Evolutionary conservation across 30 jellyfish, hydroid and myxozoan species (phyloP).

Genomic region (Clytia hemisphaerica): DNA sequence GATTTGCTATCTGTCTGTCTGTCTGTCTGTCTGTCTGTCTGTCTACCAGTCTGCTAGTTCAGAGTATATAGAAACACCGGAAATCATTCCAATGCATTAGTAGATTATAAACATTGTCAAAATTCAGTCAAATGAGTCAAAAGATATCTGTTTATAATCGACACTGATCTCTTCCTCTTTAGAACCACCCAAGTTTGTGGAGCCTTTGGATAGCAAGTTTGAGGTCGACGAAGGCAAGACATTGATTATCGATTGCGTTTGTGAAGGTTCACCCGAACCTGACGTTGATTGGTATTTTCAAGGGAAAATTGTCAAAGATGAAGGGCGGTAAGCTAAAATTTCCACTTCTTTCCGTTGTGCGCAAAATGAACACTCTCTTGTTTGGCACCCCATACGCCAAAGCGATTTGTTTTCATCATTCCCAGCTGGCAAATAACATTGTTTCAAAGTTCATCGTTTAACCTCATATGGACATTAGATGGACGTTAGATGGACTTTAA

Average conservation of each 20-base stretch:
- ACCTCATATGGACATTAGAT: not conserved
- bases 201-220: conserved; percentile 50
- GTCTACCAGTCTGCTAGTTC: too few species aligned
- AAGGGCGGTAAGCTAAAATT: conserved; percentile 44
- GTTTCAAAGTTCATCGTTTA: too few species aligned
- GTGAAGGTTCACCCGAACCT: conserved; percentile 93
- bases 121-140: too few species aligned
- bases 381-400: too few species aligned
- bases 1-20: too few species aligned
- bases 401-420: too few species aligned
- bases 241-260: conserved; percentile 75
- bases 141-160: too few species aligned
- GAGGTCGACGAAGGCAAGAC: conserved; percentile 81
- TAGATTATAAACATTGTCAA: too few species aligned
- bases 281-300: conserved; percentile 92
- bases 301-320: conserved; percentile 71
- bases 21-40: too few species aligned
- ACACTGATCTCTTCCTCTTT: too few species aligned
- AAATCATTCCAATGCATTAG: too few species aligned
- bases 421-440: not conserved
- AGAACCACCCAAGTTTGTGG: conserved; percentile 89
- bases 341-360: not conserved
- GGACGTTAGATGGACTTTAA: not conserved
- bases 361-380: not conserved
- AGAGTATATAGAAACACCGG: too few species aligned